Percentiles rank a stretch among this genome's conserved stretches.
Evolutionary conservation across 2,113 vertebrate genomes (phyloP).

Genomic region (Sander lucioperca): DNA sequence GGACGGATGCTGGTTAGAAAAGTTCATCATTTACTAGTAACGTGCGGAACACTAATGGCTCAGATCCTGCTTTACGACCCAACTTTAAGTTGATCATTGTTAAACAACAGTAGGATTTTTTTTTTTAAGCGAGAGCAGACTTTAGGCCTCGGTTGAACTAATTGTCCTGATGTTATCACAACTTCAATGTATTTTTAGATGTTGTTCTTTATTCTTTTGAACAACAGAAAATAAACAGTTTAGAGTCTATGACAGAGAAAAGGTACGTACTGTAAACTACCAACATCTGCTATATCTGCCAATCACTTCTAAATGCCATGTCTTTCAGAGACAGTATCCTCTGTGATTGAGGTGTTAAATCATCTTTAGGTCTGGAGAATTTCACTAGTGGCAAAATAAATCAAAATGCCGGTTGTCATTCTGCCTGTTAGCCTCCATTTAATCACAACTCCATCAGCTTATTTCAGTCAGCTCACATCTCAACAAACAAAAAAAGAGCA

Average conservation of each 20-base stretch:
- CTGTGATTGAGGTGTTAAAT: slow-evolving; percentile 2
- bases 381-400: slow-evolving; percentile 30
- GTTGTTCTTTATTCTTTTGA: neutral
- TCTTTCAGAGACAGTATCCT: slow-evolving; percentile 12
- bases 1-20: slow-evolving; percentile 64
- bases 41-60: slow-evolving; percentile 44
- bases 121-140: neutral
- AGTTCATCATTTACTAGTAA: slow-evolving; percentile 82
- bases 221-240: neutral
- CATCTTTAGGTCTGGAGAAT: slow-evolving; percentile 32
- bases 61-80: slow-evolving; percentile 24
- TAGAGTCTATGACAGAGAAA: neutral
- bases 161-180: neutral
- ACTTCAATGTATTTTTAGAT: slow-evolving; percentile 2
- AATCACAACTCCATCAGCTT: slow-evolving; percentile 47
- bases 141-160: slow-evolving; percentile 2
- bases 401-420: slow-evolving; percentile 39
- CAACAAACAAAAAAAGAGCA: slow-evolving; percentile 47
- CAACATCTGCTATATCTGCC: slow-evolving; percentile 16
- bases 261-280: slow-evolving; percentile 2
- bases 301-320: slow-evolving; percentile 1
- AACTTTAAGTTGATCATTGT: slow-evolving; percentile 31
- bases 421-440: slow-evolving; percentile 42
- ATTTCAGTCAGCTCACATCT: slow-evolving; percentile 35
- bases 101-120: neutral